Evolutionary conservation across 2,888 invertebrate genomes (phyloP), one percentile per base, ranked within the genome.

Genomic region (Drosophila vallismaia): DNA sequence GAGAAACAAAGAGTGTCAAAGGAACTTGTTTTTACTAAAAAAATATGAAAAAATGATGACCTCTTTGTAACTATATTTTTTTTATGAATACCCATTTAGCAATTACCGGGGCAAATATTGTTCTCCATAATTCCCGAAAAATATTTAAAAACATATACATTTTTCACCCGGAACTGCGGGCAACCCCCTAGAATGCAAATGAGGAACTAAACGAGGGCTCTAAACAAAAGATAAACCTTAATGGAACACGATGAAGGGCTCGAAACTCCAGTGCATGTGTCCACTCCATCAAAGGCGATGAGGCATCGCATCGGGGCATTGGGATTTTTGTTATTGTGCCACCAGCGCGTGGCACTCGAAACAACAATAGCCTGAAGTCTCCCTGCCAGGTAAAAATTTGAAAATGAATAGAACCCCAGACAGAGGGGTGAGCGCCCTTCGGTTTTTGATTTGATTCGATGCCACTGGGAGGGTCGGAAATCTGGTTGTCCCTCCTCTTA

Each of bases 231-330:
- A 53, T 53, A 48, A 46, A 7, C 29, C 46, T 38, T 48, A 45
- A 69, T 3, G 44, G 49, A 36, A 44, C 33, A 28, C 40, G 42
- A 52, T 46, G 56, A 49, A 55, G 49, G 53, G 55, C 40, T 49
- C 24, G 29, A 4, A 50, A 75, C 73, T 66, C 66, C 82, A 64
- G 59, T 54, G 78, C 66, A 76, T 70, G 78, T 46, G 78, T 49
- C 28, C 69, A 77, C 86, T 85, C 48, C 70, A 83, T 85, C 83
- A 86, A 80, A 78, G 86, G 83, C 80, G 82, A 79, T 79, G 73
- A 84, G 73, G 76, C 75, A 59, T 76, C 52, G 69, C 42, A 36
- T 42, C 42, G 24, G 44, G 5, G 44, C 40, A 48, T 31, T 67
- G 14, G 40, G 57, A 56, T 67, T 67, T 57, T 40, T 57, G 28